Conservation (phyloP, 2,888 invertebrate genomes). For the Leptinotarsa tumamoca region DNA sequence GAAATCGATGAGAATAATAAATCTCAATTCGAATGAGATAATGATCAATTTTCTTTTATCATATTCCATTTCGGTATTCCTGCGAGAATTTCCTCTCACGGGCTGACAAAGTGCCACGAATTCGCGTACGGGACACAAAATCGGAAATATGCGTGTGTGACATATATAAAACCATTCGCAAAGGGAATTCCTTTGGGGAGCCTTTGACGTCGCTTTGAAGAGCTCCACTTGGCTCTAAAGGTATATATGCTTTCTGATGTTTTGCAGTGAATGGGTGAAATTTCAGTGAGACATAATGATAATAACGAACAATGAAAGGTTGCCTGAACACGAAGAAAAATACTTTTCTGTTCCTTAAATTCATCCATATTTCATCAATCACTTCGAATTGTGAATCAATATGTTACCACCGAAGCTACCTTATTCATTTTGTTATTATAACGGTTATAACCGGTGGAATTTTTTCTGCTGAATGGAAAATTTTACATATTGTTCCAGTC, state of each 20-base stretch:
- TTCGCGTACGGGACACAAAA: slow-evolving; percentile 45
- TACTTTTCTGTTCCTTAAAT: too few species aligned
- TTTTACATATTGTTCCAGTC: too few species aligned
- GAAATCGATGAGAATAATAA: not conserved
- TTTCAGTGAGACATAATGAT: too few species aligned
- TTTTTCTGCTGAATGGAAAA: too few species aligned
- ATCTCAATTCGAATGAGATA: slow-evolving; percentile 7
- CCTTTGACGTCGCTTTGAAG: slow-evolving; percentile 33
- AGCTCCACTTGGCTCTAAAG: not conserved
- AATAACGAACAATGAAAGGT: too few species aligned
- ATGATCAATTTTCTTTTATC: slow-evolving; percentile 14
- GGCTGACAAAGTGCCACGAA: slow-evolving; percentile 49
- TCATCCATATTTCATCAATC: too few species aligned
- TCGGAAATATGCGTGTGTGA: slow-evolving; percentile 53
- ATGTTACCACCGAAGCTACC: too few species aligned
- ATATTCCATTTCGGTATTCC: slow-evolving; percentile 19
- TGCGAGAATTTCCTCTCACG: not conserved
- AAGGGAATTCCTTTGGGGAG: slow-evolving; percentile 45
- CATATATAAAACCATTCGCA: slow-evolving; percentile 51
- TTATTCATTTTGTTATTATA: too few species aligned
- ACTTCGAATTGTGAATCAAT: too few species aligned
- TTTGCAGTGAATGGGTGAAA: not conserved
- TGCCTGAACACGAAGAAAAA: too few species aligned
- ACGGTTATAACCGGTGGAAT: too few species aligned
- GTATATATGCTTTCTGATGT: slow-evolving; percentile 4